Evolutionary conservation across 1,140 invertebrate genomes (phyloP), one percentile per base, ranked within the genome.

Genomic region (Bombus polaris): DNA sequence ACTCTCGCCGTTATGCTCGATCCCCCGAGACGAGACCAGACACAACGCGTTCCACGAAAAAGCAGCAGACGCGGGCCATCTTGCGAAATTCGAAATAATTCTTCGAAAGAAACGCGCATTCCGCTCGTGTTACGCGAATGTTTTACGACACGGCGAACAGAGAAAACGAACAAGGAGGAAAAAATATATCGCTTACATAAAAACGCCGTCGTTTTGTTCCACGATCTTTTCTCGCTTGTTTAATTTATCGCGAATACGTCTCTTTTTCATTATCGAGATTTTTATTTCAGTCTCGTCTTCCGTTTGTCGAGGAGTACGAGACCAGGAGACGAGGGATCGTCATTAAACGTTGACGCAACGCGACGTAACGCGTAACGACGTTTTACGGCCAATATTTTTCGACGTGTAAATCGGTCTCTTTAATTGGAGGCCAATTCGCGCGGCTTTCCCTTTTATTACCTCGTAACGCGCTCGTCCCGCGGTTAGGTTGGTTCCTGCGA

Each of bases 1-100:
- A 85, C 87, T 87, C 90, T 79, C 88, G 86, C 91, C 90, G 89
- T 88, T 93, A 93, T 86, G 87, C 65, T 77, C 62, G 66, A 75
- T 53, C 44, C 35, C 22, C 9, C 59, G 72, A 57, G 79, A 71
- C 68, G 80, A 35, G 53, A 62, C 28, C 32, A 44, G 53, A 62
- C 32, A 0, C 5, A 22, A n/a, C 47, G 70, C 32, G 73, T 57
- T 57, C 35, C 42, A 15, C 81, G 47, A 42, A 25, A 37, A 65
- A 25, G 13, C 39, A 73, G 1, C 47, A 9, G n/a, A 22, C 70
- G 18, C 37, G 71, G 44, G 28, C 57, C 57, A 32, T 81, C 76
- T 76, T 81, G 57, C 25, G 79, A 90, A 86, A 90, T 81, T 83
- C 65, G 68, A n/a, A 66, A 44, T 76, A 18, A 68, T 65, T 32